These are phyloP conservation scores for Philereme transversata DNA, from an alignment of 2,888 invertebrate genomes.

Conservation along the genomic window DNA sequence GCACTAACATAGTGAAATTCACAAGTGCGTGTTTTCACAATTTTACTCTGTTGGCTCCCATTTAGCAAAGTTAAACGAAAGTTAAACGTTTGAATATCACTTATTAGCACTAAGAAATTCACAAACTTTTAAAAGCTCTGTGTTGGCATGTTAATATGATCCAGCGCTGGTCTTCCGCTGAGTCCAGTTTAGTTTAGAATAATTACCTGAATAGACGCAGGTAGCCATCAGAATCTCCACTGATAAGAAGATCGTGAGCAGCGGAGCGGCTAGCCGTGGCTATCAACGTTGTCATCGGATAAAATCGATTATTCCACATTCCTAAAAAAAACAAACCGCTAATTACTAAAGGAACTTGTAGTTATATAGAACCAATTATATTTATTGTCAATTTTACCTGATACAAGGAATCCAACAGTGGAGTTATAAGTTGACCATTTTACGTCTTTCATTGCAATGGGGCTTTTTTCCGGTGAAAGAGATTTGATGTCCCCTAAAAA, in stretches of 20 bases:
- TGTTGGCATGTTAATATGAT: too few relatives aligned
- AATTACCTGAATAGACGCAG: constrained; percentile 90
- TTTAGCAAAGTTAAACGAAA: too few relatives aligned
- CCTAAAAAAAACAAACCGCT: constrained; percentile 68
- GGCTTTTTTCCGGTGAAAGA: constrained; percentile 93
- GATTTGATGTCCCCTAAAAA: constrained; percentile 94
- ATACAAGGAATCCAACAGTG: constrained; percentile 93
- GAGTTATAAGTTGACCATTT: constrained; percentile 95
- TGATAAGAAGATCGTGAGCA: constrained; percentile 91
- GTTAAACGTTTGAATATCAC: too few relatives aligned
- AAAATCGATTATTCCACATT: constrained; percentile 95
- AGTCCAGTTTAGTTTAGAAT: neutral
- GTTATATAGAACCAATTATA: neutral
- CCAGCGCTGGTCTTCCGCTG: too few relatives aligned
- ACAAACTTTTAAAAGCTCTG: too few relatives aligned
- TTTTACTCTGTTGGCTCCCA: too few relatives aligned
- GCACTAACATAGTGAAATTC: too few relatives aligned
- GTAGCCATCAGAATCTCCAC: constrained; percentile 96
- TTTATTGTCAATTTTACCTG: constrained; percentile 82
- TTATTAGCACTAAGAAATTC: too few relatives aligned
- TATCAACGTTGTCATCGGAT: constrained; percentile 92
- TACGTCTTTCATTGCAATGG: constrained; percentile 94
- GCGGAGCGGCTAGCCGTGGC: constrained; percentile 92
- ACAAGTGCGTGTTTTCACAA: too few relatives aligned
- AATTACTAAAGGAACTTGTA: neutral